Percentiles rank a stretch among this genome's conserved stretches.
phyloP scores from a whole-genome alignment of 2,888 invertebrate genomes.

The Microplitis deprimator region DNA sequence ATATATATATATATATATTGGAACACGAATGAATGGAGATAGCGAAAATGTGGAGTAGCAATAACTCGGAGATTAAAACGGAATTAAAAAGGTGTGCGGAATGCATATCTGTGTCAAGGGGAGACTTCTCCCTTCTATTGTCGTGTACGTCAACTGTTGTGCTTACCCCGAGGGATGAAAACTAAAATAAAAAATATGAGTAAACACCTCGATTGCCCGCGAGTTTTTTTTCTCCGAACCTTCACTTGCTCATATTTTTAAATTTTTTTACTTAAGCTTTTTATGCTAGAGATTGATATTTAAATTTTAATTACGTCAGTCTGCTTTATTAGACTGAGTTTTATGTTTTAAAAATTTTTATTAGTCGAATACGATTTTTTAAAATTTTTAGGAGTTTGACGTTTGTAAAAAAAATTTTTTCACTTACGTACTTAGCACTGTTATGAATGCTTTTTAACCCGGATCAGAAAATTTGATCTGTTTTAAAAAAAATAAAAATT shows the following conservation, averaged over 20 bases:
- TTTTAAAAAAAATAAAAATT: too few species aligned
- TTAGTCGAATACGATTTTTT: too few species aligned
- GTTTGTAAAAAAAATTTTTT: too few species aligned
- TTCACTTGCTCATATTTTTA: slow-evolving; percentile 2
- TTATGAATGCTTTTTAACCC: too few species aligned
- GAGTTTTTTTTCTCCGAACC: slow-evolving; percentile 25
- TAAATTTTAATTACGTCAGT: slow-evolving; percentile 22
- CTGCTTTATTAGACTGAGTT: too few species aligned
- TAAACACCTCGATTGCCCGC: slow-evolving; percentile 32
- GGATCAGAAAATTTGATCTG: too few species aligned
- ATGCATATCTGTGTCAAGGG: slow-evolving; percentile 66
- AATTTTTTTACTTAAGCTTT: neutral
- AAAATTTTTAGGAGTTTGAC: too few species aligned
- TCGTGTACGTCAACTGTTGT: slow-evolving; percentile 26
- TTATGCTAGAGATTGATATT: neutral
- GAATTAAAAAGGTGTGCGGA: slow-evolving; percentile 68
- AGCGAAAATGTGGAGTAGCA: slow-evolving; percentile 60
- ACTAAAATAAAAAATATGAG: slow-evolving; percentile 18
- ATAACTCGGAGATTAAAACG: slow-evolving; percentile 70
- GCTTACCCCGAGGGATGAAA: slow-evolving; percentile 18
- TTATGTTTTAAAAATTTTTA: too few species aligned
- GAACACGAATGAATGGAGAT: slow-evolving; percentile 46
- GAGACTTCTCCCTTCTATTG: slow-evolving; percentile 36
- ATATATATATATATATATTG: slow-evolving; percentile 6
- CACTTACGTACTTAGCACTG: too few species aligned